Conservation (phyloP, 2,888 invertebrate species). For the Drosophila pseudotalamancana region DNA sequence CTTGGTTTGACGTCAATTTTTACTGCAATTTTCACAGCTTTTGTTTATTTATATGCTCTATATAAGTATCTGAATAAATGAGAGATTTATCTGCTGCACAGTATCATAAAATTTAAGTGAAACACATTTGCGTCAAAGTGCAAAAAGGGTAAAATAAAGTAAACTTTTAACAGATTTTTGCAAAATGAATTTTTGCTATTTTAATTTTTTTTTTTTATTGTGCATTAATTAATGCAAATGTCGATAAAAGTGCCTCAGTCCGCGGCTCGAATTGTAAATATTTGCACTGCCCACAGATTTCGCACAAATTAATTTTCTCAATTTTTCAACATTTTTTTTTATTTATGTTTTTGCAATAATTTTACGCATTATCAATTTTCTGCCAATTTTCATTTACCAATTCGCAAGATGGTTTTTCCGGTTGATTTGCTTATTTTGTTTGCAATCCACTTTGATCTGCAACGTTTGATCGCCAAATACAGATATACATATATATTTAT, state of each 20-base stretch:
- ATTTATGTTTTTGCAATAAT: constrained; percentile 29
- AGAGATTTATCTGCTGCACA: constrained; percentile 22
- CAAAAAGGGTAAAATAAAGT: not conserved
- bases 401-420: constrained; percentile 45
- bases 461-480: constrained; percentile 24
- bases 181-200: constrained; percentile 14
- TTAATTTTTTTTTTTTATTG: constrained; percentile 6
- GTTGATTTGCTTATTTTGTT: constrained; percentile 58
- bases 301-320: not conserved
- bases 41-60: constrained; percentile 1
- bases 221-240: constrained; percentile 46
- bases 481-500: not conserved
- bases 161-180: constrained; percentile 23
- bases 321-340: not conserved
- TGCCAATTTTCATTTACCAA: constrained; percentile 59
- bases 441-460: constrained; percentile 61
- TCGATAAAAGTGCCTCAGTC: constrained; percentile 12
- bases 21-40: constrained; percentile 8
- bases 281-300: constrained; percentile 31
- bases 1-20: constrained; percentile 26
- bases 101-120: constrained; percentile 41
- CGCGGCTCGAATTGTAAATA: constrained; percentile 17
- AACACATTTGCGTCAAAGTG: constrained; percentile 25
- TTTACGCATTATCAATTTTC: constrained; percentile 51
- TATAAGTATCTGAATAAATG: not conserved